Evolutionary conservation across 2,113 vertebrate genomes (phyloP).

Genomic region (Regulus satrapa): DNA sequence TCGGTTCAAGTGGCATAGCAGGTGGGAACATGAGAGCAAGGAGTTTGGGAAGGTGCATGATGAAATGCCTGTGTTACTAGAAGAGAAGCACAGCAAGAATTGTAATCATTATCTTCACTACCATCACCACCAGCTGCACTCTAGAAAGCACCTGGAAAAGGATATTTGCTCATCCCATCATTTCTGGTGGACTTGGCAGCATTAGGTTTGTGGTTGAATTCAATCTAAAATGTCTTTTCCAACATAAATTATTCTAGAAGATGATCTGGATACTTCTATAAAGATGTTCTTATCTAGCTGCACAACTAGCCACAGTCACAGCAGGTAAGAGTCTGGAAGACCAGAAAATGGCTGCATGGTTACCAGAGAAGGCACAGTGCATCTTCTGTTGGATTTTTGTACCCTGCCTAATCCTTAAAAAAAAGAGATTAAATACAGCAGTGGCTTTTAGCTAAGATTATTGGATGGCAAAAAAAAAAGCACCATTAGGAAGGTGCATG

Average conservation of each 20-base stretch:
- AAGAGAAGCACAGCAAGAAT: background rate
- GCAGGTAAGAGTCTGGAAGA: background rate
- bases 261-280: background rate
- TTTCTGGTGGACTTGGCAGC: background rate
- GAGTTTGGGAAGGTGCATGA: background rate
- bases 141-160: background rate
- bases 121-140: background rate
- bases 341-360: background rate
- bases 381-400: background rate
- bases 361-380: background rate
- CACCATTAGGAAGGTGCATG: background rate
- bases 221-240: background rate
- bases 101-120: background rate
- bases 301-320: background rate
- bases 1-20: fast-evolving
- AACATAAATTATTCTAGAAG: background rate
- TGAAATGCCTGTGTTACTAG: background rate
- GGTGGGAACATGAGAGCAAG: fast-evolving
- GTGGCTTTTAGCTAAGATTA: background rate
- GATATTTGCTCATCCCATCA: background rate
- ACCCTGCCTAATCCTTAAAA: background rate
- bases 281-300: background rate
- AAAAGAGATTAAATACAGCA: background rate
- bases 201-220: background rate
- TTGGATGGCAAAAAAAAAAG: background rate